A percentile compares a stretch with the other conserved stretches of the same genome.
These are phyloP conservation scores for Podilymbus podiceps DNA, from an alignment of 2,113 vertebrate genomes.

Conservation along the genomic window DNA sequence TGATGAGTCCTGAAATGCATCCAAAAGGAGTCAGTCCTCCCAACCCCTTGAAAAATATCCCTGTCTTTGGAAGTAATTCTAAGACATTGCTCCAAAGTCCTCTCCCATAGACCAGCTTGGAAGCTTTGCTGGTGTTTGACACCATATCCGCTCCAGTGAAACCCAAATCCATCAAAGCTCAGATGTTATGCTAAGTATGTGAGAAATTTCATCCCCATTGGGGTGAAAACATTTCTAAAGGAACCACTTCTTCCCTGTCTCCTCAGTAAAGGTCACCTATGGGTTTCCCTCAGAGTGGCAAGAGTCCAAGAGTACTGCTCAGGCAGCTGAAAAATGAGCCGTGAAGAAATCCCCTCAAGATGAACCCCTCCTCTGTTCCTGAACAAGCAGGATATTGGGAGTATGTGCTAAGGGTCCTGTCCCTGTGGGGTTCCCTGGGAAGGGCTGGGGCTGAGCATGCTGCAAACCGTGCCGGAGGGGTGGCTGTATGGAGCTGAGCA, in stretches of 20 bases:
- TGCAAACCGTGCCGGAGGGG: not conserved
- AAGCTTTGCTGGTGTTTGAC: not conserved
- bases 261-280: not conserved
- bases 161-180: not conserved
- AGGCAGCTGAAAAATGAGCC: conserved; percentile 26
- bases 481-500: not conserved
- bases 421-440: not conserved
- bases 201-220: not conserved
- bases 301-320: not conserved
- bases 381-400: not conserved
- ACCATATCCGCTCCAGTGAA: not conserved
- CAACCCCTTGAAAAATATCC: not conserved
- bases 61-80: not conserved
- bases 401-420: not conserved
- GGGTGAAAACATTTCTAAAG: not conserved
- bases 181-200: conserved; percentile 1
- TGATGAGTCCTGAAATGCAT: not conserved
- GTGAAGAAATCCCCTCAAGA: not conserved
- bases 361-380: not conserved
- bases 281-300: not conserved
- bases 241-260: not conserved
- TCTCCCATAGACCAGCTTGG: not conserved
- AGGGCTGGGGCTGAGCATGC: not conserved
- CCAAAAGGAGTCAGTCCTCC: not conserved
- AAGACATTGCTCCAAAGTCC: not conserved